Base-by-base conservation (phyloP, 2,797 vertebrate genomes). In the Malacoraja senta region DNA sequence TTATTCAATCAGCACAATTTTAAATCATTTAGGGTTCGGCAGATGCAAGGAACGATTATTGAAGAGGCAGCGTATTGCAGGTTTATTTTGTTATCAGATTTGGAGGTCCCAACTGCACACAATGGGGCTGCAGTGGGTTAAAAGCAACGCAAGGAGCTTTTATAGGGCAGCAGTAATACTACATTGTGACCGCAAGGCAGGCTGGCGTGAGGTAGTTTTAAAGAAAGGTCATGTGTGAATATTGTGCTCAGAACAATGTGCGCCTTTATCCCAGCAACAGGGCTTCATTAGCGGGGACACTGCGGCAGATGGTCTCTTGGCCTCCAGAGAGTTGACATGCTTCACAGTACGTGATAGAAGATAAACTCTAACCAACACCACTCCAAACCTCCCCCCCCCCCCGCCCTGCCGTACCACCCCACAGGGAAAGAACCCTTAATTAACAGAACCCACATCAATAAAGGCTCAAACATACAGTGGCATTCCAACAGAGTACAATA, bases 261-360 rank as follows among this genome's bases (percentile, higher is more conserved):
- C 17, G 90, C 21, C 90, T 92, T 92, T 92, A 71, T 92, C 90
- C 90, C 71, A 92, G 90, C 90, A 92, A 92, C 90, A 92, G 90
- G 90, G 32, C 68, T 92, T 92, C 71, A 92, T 92, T 92, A 92
- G 71, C 29, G 24, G 38, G 90, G 68, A 92, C 68, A 92, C 13
- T 26, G 90, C 4, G 24, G 68, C 68, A 53, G 68, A 92, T 76
- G 65, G 71, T 68, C 68, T 71, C 38, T 35, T 8, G n/a, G 61
- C 84, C 84, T 35, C 90, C 71, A 74, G 90, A 24, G 90, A 92
- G 65, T 1, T 58, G 38, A 38, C 90, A 92, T 92, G 90, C 90
- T 92, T 72, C 71, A 38, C 68, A n/a, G 72, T 91, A 92, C 24
- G 12, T 72, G 90, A 53, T 53, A 91, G 68, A 91, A 91, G 68